phyloP scores from a whole-genome alignment of 1,140 invertebrate species.

The Lordiphosa collinella region DNA sequence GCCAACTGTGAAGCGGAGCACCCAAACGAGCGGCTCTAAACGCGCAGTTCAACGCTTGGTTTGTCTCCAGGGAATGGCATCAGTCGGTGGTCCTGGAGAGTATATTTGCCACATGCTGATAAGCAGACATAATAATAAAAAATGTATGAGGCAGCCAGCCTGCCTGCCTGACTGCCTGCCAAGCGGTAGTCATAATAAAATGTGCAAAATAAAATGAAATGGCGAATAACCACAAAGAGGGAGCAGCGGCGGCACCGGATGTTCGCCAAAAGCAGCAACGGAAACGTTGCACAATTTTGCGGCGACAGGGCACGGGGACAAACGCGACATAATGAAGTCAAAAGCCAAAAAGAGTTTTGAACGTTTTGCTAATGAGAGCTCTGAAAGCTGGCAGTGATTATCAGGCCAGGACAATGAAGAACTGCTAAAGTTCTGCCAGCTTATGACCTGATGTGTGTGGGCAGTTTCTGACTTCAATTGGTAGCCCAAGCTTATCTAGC shows the following conservation, averaged over 20 bases:
- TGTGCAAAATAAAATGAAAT: constrained; percentile 77
- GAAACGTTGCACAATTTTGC: constrained; percentile 76
- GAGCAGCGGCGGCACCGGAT: constrained; percentile 2
- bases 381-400: constrained; percentile 63
- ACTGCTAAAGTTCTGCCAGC: background rate
- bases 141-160: constrained; percentile 58
- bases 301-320: constrained; percentile 42
- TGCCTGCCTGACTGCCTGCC: constrained; percentile 33
- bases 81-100: constrained; percentile 32
- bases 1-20: constrained; percentile 69
- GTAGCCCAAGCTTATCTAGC: background rate
- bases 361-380: constrained; percentile 74
- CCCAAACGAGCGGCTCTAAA: constrained; percentile 69
- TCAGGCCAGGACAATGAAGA: constrained; percentile 25
- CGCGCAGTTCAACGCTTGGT: constrained; percentile 72
- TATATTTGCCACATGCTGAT: constrained; percentile 77
- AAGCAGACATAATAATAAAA: constrained; percentile 78
- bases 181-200: constrained; percentile 73
- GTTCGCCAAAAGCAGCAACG: constrained; percentile 24
- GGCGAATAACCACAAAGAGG: constrained; percentile 54
- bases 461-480: too few species aligned
- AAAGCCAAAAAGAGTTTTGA: constrained; percentile 66
- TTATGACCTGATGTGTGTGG: background rate
- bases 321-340: constrained; percentile 73
- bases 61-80: constrained; percentile 30